These are phyloP conservation scores for Elaphurus davidianus DNA, from an alignment of 2,113 vertebrate genomes.

Conservation along the genomic window DNA sequence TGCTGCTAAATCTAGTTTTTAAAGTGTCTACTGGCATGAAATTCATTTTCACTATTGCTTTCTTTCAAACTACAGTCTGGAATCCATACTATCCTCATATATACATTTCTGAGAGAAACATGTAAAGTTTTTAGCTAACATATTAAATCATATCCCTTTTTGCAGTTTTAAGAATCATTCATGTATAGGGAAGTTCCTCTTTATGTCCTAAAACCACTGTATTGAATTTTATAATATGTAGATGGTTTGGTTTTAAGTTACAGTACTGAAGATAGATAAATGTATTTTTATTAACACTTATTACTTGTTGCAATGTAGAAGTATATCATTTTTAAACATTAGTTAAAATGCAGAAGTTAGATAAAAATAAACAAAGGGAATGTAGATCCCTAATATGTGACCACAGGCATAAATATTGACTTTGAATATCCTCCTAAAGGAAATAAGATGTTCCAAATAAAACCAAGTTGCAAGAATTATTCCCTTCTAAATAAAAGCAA, in stretches of 20 bases:
- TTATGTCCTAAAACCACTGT: background rate
- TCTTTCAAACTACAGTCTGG: slow-evolving; percentile 68
- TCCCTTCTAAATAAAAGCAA: background rate
- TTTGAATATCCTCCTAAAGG: background rate
- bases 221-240: background rate
- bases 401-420: background rate
- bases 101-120: slow-evolving; percentile 52
- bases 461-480: background rate
- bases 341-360: background rate
- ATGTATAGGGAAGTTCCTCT: background rate
- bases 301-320: background rate
- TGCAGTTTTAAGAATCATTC: background rate
- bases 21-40: slow-evolving; percentile 80
- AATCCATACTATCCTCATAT: slow-evolving; percentile 29
- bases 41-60: slow-evolving; percentile 77
- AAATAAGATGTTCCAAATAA: background rate
- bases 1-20: slow-evolving; percentile 84
- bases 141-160: background rate
- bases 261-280: background rate
- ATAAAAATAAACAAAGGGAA: background rate
- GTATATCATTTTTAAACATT: background rate
- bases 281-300: background rate
- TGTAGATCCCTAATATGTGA: background rate
- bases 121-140: slow-evolving; percentile 68
- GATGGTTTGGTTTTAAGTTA: background rate